Evolutionary conservation across 2,797 vertebrate genomes (phyloP).

Genomic region (Bovichtus variegatus): DNA sequence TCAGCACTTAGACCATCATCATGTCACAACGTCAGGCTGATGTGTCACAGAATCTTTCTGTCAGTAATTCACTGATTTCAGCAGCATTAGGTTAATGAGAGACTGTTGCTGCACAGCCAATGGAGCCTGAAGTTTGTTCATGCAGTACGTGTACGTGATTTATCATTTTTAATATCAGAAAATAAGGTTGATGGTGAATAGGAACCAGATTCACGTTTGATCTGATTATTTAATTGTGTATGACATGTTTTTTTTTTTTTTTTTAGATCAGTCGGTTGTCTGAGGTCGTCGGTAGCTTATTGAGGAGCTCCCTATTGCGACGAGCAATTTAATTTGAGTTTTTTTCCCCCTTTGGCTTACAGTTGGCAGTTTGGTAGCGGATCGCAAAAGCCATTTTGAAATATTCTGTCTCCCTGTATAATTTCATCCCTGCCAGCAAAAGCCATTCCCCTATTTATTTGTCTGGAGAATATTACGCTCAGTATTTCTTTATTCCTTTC

Average conservation of each 20-base stretch:
- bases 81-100: neutral
- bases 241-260: no score
- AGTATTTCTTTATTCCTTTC: neutral
- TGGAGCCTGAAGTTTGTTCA: neutral
- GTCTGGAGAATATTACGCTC: neutral
- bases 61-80: neutral
- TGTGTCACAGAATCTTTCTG: neutral
- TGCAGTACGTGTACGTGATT: neutral
- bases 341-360: neutral
- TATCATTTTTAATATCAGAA: neutral
- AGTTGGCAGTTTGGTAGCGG: neutral
- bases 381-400: neutral
- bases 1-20: neutral
- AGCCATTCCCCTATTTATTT: slow-evolving; percentile 4
- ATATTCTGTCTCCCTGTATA: neutral
- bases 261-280: neutral
- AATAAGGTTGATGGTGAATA: neutral
- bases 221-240: neutral
- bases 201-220: neutral
- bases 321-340: neutral
- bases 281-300: neutral
- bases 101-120: neutral
- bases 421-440: neutral
- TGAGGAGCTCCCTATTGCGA: neutral
- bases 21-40: neutral